Evolutionary conservation across 1,140 invertebrate species (phyloP).

Genomic region (Drosophila fuyamai): DNA sequence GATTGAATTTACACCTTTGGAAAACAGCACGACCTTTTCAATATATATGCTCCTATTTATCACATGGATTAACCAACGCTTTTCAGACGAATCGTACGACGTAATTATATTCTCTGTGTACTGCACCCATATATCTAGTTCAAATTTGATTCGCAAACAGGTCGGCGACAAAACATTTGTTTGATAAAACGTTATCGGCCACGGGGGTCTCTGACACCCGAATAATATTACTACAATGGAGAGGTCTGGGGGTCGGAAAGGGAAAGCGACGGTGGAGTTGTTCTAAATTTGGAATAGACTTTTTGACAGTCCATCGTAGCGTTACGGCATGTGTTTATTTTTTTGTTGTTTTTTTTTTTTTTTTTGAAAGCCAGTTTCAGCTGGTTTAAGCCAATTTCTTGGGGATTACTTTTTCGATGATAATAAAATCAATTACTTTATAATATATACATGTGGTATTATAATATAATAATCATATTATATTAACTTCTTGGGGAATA

Average conservation of each 20-base stretch:
- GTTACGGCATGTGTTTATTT: slow-evolving; percentile 35
- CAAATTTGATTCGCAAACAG: slow-evolving; percentile 45
- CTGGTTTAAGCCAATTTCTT: background rate
- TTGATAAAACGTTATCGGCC: slow-evolving; percentile 47
- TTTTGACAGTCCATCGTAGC: slow-evolving; percentile 58
- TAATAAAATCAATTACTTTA: too few relatives aligned
- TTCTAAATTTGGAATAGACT: slow-evolving; percentile 42
- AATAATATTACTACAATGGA: slow-evolving; percentile 12
- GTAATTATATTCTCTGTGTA: slow-evolving; percentile 25
- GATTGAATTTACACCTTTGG: background rate
- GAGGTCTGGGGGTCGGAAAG: slow-evolving; percentile 7
- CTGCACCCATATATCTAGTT: slow-evolving; percentile 28
- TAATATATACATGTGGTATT: too few relatives aligned
- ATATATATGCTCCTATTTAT: background rate
- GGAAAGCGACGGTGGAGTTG: slow-evolving; percentile 8
- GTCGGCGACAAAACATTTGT: slow-evolving; percentile 18
- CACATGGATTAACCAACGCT: background rate
- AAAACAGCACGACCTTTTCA: background rate
- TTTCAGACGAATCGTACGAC: background rate
- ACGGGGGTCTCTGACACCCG: slow-evolving; percentile 42
- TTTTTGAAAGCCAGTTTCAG: slow-evolving; percentile 2
- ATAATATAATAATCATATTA: too few relatives aligned
- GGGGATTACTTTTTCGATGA: background rate
- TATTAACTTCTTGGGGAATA: too few relatives aligned
- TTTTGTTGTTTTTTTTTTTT: background rate